These are phyloP conservation scores for Acrobasis consociella DNA, from an alignment of 2,888 invertebrate species.

Conservation along the genomic window DNA sequence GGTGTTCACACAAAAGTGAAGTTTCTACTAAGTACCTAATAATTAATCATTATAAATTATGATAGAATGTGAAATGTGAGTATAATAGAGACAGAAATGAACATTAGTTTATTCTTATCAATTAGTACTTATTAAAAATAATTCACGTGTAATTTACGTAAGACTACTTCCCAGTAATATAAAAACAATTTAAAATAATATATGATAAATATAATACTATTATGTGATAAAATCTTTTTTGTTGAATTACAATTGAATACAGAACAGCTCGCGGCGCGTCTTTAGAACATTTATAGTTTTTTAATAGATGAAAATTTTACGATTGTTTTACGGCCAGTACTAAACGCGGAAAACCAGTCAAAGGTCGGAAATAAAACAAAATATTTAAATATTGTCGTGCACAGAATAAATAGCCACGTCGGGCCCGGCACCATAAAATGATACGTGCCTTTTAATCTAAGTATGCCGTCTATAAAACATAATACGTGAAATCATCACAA, in stretches of 20 bases:
- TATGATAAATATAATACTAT: too few species aligned
- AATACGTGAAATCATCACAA: slow-evolving; percentile 1
- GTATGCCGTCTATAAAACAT: slow-evolving; percentile 1
- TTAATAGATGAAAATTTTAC: slow-evolving; percentile 23
- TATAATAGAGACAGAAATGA: too few species aligned
- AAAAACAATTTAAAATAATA: too few species aligned
- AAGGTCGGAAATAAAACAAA: slow-evolving; percentile 19
- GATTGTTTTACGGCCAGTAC: slow-evolving; percentile 17
- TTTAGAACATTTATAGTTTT: slow-evolving; percentile 21
- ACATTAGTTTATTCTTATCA: too few species aligned
- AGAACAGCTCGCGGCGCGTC: background rate
- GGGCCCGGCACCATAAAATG: background rate
- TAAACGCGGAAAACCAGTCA: slow-evolving; percentile 10
- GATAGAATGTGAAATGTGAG: too few species aligned
- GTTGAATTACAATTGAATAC: too few species aligned
- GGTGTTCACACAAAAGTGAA: background rate
- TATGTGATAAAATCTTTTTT: background rate
- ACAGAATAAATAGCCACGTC: background rate
- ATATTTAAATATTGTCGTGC: slow-evolving; percentile 18
- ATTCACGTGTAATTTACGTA: too few species aligned
- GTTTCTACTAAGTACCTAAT: background rate
- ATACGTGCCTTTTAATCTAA: background rate
- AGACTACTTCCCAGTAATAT: too few species aligned
- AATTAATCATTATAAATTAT: too few species aligned
- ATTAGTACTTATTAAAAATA: too few species aligned